phyloP scores from a whole-genome alignment of 2,888 invertebrate species.

The Ectemnius lituratus region DNA sequence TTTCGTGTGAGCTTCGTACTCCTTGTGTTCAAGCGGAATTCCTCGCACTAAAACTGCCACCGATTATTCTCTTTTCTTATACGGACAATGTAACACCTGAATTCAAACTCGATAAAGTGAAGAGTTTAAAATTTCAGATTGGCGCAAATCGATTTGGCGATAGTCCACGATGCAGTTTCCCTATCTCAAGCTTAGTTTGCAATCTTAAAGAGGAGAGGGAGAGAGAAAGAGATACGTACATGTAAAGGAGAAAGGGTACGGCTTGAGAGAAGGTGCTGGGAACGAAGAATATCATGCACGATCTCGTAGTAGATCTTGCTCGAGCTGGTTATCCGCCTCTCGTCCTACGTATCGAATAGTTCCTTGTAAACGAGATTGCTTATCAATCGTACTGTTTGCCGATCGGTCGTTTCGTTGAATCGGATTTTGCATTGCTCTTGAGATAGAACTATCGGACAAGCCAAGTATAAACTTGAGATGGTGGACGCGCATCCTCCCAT shows the following conservation, averaged over 20 bases:
- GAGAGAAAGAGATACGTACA: not conserved
- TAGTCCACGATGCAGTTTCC: too few species aligned
- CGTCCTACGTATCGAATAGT: slow-evolving; percentile 45
- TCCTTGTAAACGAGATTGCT: slow-evolving; percentile 44
- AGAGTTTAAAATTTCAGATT: too few species aligned
- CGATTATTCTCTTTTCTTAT: too few species aligned
- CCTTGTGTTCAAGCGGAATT: too few species aligned
- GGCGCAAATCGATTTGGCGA: too few species aligned
- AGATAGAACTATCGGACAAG: slow-evolving; percentile 9
- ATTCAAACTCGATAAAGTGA: too few species aligned
- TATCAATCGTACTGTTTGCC: slow-evolving; percentile 42
- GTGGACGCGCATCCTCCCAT: too few species aligned
- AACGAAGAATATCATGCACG: slow-evolving; percentile 18
- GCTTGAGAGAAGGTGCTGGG: slow-evolving; percentile 6
- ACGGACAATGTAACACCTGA: too few species aligned
- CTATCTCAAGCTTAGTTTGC: not conserved
- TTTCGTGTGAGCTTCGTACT: too few species aligned
- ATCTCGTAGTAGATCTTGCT: slow-evolving; percentile 20
- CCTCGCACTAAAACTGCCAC: too few species aligned
- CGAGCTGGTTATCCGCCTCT: slow-evolving; percentile 38
- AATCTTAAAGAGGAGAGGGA: slow-evolving; percentile 29
- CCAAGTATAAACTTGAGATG: too few species aligned
- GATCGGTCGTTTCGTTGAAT: slow-evolving; percentile 39
- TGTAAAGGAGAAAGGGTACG: too few species aligned
- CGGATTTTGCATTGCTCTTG: slow-evolving; percentile 12